Evolutionary conservation across 1,140 invertebrate genomes (phyloP).

Genomic region (Diorhabda carinulata): DNA sequence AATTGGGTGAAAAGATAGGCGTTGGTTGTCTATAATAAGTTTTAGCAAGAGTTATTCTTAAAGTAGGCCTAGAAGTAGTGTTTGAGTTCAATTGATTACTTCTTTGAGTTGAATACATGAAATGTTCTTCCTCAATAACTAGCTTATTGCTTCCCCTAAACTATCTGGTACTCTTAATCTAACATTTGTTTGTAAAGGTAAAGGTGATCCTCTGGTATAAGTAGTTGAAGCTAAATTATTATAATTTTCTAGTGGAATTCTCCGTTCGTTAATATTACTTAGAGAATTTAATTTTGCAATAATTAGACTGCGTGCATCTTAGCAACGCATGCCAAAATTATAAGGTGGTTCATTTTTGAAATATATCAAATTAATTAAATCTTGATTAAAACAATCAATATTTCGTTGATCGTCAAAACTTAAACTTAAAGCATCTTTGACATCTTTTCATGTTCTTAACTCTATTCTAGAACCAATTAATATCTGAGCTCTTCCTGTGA

Average conservation of each 20-base stretch:
- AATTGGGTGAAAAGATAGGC: conserved; percentile 5
- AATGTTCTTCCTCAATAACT: conserved; percentile 23
- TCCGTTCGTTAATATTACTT: not conserved
- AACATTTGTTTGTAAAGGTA: not conserved
- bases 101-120: conserved; percentile 11
- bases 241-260: conserved; percentile 10
- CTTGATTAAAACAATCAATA: conserved; percentile 13
- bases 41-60: not conserved
- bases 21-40: not conserved
- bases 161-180: not conserved
- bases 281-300: conserved; percentile 8
- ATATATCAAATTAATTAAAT: conserved; percentile 7
- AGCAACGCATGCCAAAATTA: conserved; percentile 13
- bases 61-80: not conserved
- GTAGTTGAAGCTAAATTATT: conserved; percentile 15
- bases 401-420: conserved; percentile 26
- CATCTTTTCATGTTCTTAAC: conserved; percentile 15
- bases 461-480: conserved; percentile 20
- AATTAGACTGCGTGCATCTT: conserved; percentile 14
- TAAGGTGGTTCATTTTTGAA: conserved; percentile 6
- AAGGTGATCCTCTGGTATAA: conserved; percentile 12
- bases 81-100: not conserved
- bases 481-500: conserved; percentile 17
- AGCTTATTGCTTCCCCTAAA: conserved; percentile 15
- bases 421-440: conserved; percentile 15